Percentiles rank a stretch among this genome's conserved stretches.
These are phyloP conservation scores for Trichopoda pennipes DNA, from an alignment of 2,888 invertebrate genomes.

Conservation along the genomic window DNA sequence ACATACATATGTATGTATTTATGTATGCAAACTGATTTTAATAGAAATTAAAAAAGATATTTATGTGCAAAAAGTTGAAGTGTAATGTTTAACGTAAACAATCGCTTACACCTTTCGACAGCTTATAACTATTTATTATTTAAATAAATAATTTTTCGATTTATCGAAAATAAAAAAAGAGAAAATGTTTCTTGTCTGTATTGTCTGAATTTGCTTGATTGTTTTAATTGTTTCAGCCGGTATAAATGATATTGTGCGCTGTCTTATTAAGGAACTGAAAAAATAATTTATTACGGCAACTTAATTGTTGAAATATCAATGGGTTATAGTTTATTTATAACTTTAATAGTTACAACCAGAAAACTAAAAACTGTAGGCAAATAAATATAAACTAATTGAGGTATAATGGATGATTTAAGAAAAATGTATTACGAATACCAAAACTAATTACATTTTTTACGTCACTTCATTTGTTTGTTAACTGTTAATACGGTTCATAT, in stretches of 20 bases:
- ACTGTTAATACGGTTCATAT: constrained; percentile 45
- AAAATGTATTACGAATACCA: constrained; percentile 30
- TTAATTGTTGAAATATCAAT: constrained; percentile 57
- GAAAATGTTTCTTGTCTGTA: constrained; percentile 27
- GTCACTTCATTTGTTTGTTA: constrained; percentile 10
- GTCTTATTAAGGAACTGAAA: constrained; percentile 34
- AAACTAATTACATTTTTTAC: constrained; percentile 11
- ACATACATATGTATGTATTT: no score
- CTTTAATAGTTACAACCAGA: constrained; percentile 22
- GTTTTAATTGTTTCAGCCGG: background rate
- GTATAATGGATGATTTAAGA: constrained; percentile 24
- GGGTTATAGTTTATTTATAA: constrained; percentile 45
- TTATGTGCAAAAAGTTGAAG: no score
- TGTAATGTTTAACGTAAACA: no score
- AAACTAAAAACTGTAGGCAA: background rate
- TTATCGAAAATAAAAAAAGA: constrained; percentile 18
- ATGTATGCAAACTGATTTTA: no score
- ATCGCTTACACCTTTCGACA: constrained; percentile 5
- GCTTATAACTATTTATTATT: constrained; percentile 35
- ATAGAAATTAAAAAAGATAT: no score
- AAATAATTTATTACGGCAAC: constrained; percentile 57
- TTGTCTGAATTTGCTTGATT: constrained; percentile 5
- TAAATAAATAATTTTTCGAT: constrained; percentile 20
- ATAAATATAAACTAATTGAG: background rate
- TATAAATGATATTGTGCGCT: background rate